A percentile compares a stretch with the other conserved stretches of the same genome.
Conservation (phyloP, 2,888 invertebrate species). For the Allolobophora icterica region DNA sequence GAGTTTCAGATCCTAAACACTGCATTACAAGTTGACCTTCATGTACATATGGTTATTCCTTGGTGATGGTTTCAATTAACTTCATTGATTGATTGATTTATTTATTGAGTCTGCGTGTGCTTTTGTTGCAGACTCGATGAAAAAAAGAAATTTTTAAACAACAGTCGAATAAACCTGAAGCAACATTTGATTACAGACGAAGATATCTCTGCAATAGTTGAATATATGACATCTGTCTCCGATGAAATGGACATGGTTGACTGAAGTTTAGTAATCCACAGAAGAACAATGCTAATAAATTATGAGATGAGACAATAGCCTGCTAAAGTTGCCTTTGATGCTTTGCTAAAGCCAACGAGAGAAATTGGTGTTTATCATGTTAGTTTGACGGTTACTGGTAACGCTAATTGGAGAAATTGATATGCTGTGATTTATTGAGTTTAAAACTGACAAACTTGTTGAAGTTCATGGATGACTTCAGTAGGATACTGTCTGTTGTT, state of each 20-base stretch:
- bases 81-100: no score
- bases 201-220: conserved; percentile 8
- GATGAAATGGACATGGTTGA: background rate
- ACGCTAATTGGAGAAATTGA: background rate
- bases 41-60: no score
- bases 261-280: background rate
- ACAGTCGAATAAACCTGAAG: background rate
- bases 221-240: background rate
- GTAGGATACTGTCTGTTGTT: background rate
- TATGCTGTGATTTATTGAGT: background rate
- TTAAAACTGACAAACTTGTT: no score
- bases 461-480: no score
- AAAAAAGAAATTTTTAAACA: conserved; percentile 20
- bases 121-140: conserved; percentile 24
- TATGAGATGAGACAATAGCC: background rate
- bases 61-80: no score
- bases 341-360: background rate
- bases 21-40: background rate
- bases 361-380: background rate
- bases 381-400: background rate
- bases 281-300: background rate
- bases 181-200: background rate
- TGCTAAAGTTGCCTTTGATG: background rate
- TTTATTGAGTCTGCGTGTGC: background rate
- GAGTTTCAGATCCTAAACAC: no score